Base-by-base conservation (phyloP, 2,888 invertebrate species). In the Eilema caniola region DNA sequence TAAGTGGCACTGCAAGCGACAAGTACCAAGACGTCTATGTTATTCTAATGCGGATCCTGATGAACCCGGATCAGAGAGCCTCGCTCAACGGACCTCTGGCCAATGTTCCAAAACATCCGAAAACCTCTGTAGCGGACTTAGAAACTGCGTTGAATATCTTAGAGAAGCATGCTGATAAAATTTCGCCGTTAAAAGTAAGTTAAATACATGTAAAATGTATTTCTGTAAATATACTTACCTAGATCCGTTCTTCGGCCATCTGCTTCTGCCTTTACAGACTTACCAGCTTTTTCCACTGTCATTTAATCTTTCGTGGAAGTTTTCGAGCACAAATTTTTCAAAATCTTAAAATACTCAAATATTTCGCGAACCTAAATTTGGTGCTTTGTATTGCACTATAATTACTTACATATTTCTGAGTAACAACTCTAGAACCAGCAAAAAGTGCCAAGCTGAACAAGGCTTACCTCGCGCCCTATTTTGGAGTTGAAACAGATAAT, bases 161-260 rank as follows among this genome's bases (percentile, higher is more conserved):
- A 56, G 97, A 98, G 84, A 97, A 97, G 80, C 97, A 99, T 90
- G 98, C 99, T 0, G 96, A 96, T 16, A 97, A 97, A 90, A 98
- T 99, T 83, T 97, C 98, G 83, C 98, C 99, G 0, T 90, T 97
- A 14, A 97, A 97, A 92, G 97, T 97, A 86, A 77, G 86, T 81
- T 37, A 31, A 24, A 31, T n/a, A n/a, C n/a, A n/a, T 57, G 14
- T 56, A 47, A 25, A 53, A 53, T n/a, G n/a, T 53, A 53, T 53
- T 47, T n/a, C n/a, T 20, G 7, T 53, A 10, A 53, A 53, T 20
- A n/a, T 53, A n/a, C n/a, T 53, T n/a, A n/a, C n/a, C n/a, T n/a
- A n/a, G n/a, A n/a, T n/a, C n/a, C n/a, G n/a, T n/a, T n/a, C n/a
- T n/a, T n/a, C n/a, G n/a, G 28, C 5, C 28, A 28, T 28, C 28